These are phyloP conservation scores for Brachyrhaphis roseni DNA, from an alignment of 2,797 vertebrate species.

Conservation along the genomic window DNA sequence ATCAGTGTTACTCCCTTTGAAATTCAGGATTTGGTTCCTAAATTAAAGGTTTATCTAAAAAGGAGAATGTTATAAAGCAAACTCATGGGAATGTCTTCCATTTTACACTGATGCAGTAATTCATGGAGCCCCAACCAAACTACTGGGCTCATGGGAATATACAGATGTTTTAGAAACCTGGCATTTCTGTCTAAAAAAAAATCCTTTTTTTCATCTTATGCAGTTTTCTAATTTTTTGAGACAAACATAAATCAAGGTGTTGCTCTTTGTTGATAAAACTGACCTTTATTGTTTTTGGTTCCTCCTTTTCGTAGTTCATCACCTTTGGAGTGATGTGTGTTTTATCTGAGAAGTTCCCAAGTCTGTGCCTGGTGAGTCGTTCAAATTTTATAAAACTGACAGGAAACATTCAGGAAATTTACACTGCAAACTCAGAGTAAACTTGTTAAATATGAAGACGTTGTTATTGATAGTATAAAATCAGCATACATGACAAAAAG, in stretches of 20 bases:
- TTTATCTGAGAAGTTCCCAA: slow-evolving; percentile 71
- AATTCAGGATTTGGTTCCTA: not conserved
- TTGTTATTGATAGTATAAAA: not conserved
- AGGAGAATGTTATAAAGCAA: not conserved
- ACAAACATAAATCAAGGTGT: not conserved
- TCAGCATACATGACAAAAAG: not conserved
- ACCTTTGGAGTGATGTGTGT: slow-evolving; percentile 59
- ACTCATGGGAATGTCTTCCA: not conserved
- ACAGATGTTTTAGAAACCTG: not conserved
- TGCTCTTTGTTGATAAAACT: not conserved
- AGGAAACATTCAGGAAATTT: not conserved
- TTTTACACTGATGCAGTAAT: not conserved
- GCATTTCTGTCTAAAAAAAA: no score
- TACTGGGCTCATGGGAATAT: not conserved
- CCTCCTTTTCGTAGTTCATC: slow-evolving; percentile 18
- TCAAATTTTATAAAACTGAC: not conserved
- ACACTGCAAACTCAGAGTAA: not conserved
- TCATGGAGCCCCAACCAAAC: not conserved
- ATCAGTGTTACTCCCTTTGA: not conserved
- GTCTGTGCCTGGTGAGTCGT: slow-evolving; percentile 73
- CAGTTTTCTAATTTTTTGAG: not conserved
- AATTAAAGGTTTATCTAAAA: not conserved
- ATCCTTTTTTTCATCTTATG: no score
- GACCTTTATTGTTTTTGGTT: not conserved
- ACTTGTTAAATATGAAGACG: not conserved